A percentile compares a stretch with the other conserved stretches of the same genome.
phyloP scores from a whole-genome alignment of 2,797 vertebrate genomes.

The Neosilurus mollespiculum region DNA sequence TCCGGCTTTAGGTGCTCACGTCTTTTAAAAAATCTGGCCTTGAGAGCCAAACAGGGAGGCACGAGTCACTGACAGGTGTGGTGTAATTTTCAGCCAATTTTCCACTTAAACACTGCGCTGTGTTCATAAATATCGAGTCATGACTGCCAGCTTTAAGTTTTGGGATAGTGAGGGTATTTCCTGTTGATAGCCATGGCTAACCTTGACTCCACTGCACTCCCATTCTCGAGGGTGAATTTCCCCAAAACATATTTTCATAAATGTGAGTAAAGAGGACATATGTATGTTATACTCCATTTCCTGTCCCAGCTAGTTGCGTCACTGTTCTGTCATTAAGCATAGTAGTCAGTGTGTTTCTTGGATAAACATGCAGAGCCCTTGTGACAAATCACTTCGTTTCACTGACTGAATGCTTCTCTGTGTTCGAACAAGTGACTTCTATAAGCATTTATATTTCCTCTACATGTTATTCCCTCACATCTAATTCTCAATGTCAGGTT shows the following conservation, averaged over 20 bases:
- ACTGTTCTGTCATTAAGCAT: conserved; percentile 57
- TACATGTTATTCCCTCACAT: neutral
- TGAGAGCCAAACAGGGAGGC: conserved; percentile 44
- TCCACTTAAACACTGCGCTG: conserved; percentile 53
- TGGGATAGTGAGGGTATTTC: neutral
- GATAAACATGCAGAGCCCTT: conserved; percentile 47
- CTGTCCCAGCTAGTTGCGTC: conserved; percentile 42
- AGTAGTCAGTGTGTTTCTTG: conserved; percentile 50
- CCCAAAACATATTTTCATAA: conserved; percentile 60
- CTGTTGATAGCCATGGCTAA: conserved; percentile 36
- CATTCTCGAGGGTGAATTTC: conserved; percentile 53
- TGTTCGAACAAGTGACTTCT: conserved; percentile 51
- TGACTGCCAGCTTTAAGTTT: conserved; percentile 44
- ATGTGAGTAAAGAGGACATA: conserved; percentile 63
- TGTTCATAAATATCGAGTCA: conserved; percentile 57
- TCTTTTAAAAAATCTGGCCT: conserved; percentile 55
- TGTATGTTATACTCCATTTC: conserved; percentile 56
- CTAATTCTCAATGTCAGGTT: neutral
- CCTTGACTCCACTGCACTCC: conserved; percentile 60
- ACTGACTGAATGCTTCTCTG: conserved; percentile 51
- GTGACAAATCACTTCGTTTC: conserved; percentile 56
- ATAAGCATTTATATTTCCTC: too few species aligned
- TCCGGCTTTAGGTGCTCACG: conserved; percentile 50
- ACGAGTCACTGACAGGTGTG: conserved; percentile 43
- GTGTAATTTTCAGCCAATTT: conserved; percentile 55